These are phyloP conservation scores for Neuroterus valhalla DNA, from an alignment of 1,140 invertebrate genomes.

Conservation along the genomic window DNA sequence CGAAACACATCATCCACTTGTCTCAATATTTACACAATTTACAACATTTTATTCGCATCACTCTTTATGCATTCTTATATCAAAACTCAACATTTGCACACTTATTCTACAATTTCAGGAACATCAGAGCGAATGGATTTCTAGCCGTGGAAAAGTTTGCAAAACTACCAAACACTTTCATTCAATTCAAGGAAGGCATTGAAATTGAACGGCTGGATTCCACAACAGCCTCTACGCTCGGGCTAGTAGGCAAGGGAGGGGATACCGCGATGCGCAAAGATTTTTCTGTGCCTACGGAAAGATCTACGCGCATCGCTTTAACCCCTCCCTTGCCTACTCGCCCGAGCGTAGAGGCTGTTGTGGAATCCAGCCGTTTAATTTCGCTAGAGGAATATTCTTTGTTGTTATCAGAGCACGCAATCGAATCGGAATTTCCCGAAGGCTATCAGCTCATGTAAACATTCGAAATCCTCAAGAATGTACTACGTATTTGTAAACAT, in stretches of 20 bases:
- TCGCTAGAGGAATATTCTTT: not conserved
- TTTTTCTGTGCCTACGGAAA: no score
- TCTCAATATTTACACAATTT: constrained; percentile 24
- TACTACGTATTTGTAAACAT: not conserved
- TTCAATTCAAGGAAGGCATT: constrained; percentile 2
- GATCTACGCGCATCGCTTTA: no score
- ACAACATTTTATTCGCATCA: constrained; percentile 8
- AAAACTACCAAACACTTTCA: not conserved
- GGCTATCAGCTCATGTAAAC: constrained; percentile 3
- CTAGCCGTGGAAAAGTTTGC: constrained; percentile 7
- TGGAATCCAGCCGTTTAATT: no score
- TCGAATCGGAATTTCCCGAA: constrained; percentile 5
- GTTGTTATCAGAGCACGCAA: constrained; percentile 7
- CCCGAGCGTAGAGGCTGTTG: no score
- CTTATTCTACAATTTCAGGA: constrained; percentile 56
- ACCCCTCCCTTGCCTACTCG: no score
- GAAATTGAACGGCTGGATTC: no score
- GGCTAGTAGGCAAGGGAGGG: no score
- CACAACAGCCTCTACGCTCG: no score
- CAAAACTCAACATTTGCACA: constrained; percentile 7
- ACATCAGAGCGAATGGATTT: constrained; percentile 56
- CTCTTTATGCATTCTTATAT: constrained; percentile 17
- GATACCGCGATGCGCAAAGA: no score
- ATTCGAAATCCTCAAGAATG: constrained; percentile 20
- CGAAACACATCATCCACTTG: constrained; percentile 17